These are phyloP conservation scores for Ovis canadensis DNA, from an alignment of 2,113 vertebrate species.

Conservation along the genomic window DNA sequence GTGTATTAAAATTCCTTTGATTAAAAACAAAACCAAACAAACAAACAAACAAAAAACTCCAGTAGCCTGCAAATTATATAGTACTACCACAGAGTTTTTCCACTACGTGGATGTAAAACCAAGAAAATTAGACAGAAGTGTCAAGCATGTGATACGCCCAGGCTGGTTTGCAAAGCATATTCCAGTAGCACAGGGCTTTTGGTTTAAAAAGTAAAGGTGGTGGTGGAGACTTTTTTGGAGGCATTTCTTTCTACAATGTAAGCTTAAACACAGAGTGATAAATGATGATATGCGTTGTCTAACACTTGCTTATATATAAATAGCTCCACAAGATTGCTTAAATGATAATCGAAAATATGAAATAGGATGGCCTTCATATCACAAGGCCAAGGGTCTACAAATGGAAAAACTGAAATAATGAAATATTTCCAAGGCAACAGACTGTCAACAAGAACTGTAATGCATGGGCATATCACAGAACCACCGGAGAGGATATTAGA, in stretches of 20 bases:
- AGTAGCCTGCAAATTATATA: conserved; percentile 59
- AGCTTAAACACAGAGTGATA: conserved; percentile 81
- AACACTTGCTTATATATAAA: conserved; percentile 86
- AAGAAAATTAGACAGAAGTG: conserved; percentile 74
- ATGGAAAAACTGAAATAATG: conserved; percentile 90
- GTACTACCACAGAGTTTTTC: conserved; percentile 34
- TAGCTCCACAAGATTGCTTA: conserved; percentile 86
- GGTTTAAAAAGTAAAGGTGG: conserved; percentile 72
- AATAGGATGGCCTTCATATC: conserved; percentile 87
- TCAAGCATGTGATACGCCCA: conserved; percentile 60
- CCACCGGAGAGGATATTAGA: conserved; percentile 84
- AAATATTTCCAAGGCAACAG: conserved; percentile 90
- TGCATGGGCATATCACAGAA: conserved; percentile 86
- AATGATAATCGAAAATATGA: conserved; percentile 90
- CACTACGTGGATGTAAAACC: conserved; percentile 48
- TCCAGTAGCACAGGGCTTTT: conserved; percentile 58
- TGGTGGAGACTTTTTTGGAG: conserved; percentile 49
- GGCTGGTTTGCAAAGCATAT: conserved; percentile 73
- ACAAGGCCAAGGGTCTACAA: conserved; percentile 89
- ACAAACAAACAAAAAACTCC: background rate
- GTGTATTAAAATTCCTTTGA: conserved; percentile 46
- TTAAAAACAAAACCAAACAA: background rate
- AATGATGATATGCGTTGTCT: conserved; percentile 86
- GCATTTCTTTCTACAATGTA: conserved; percentile 73
- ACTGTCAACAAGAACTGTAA: conserved; percentile 87